These are phyloP conservation scores for Anastrepha obliqua DNA, from an alignment of 1,140 invertebrate genomes.

Conservation along the genomic window DNA sequence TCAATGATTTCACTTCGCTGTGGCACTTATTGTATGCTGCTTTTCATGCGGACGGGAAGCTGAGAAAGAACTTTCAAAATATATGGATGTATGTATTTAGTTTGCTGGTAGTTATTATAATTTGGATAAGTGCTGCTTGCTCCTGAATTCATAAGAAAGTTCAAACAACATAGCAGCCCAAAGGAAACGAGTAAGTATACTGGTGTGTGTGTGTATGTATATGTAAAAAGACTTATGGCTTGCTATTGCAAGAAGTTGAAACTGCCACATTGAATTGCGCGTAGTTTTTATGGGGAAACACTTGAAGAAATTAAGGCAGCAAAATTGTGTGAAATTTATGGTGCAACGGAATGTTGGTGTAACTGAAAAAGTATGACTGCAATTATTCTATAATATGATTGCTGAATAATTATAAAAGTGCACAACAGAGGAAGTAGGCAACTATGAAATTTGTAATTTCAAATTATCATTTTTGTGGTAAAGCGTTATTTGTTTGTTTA, in stretches of 20 bases:
- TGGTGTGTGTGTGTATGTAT: neutral
- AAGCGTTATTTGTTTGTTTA: neutral
- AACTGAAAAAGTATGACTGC: neutral
- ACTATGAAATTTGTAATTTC: neutral
- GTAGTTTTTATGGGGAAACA: neutral
- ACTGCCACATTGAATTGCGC: slow-evolving; percentile 6
- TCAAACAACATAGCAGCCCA: slow-evolving; percentile 1
- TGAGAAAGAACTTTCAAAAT: neutral
- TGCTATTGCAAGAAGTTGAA: neutral
- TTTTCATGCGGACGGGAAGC: neutral
- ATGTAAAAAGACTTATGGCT: neutral
- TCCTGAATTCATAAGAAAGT: slow-evolving; percentile 17
- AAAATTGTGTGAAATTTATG: neutral
- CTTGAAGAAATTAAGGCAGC: neutral
- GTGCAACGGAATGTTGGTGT: neutral
- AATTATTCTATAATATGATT: neutral
- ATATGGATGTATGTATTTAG: neutral
- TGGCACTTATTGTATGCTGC: neutral
- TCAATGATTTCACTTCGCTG: neutral
- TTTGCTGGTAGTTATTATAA: slow-evolving; percentile 12
- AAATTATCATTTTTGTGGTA: neutral
- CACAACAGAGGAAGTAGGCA: neutral
- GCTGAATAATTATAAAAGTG: neutral
- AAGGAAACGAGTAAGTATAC: neutral
- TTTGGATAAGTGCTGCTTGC: slow-evolving; percentile 43